These are phyloP conservation scores for Myripristis jacobus DNA, from an alignment of 2,797 vertebrate genomes.

Conservation along the genomic window DNA sequence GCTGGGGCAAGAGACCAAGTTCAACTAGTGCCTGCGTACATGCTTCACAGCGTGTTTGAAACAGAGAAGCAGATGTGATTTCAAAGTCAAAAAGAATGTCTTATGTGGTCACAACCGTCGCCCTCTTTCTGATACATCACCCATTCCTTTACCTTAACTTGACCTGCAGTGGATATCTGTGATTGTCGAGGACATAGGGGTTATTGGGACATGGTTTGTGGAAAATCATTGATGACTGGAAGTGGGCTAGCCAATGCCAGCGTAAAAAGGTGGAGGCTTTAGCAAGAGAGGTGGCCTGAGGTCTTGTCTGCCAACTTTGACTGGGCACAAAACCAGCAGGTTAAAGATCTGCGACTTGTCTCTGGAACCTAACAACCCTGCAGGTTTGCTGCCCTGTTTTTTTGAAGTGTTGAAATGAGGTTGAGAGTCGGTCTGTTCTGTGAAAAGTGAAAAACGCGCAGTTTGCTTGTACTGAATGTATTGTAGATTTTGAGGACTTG, in stretches of 20 bases:
- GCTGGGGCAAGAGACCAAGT: slow-evolving; percentile 39
- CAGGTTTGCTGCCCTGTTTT: not conserved
- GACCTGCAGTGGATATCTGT: slow-evolving; percentile 10
- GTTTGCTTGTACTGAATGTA: slow-evolving; percentile 65
- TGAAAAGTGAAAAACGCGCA: slow-evolving; percentile 7
- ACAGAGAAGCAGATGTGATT: slow-evolving; percentile 6
- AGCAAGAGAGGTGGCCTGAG: not conserved
- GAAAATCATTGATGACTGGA: slow-evolving; percentile 12
- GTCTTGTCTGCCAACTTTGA: slow-evolving; percentile 1
- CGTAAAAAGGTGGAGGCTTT: slow-evolving; percentile 16
- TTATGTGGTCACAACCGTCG: slow-evolving; percentile 32
- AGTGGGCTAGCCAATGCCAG: slow-evolving; percentile 31
- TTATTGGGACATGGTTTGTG: slow-evolving; percentile 13
- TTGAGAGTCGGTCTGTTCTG: slow-evolving; percentile 9
- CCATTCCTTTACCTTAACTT: not conserved
- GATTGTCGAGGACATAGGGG: not conserved
- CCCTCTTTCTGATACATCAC: not conserved
- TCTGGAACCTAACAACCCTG: slow-evolving; percentile 13
- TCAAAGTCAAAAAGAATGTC: slow-evolving; percentile 47
- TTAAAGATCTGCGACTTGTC: slow-evolving; percentile 47
- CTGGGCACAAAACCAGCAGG: slow-evolving; percentile 23
- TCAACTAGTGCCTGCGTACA: slow-evolving; percentile 66
- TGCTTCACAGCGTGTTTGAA: slow-evolving; percentile 29
- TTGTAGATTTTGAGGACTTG: slow-evolving; percentile 17
- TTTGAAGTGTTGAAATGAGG: slow-evolving; percentile 23